These are phyloP conservation scores for Isurus oxyrinchus DNA, from an alignment of 2,113 vertebrate genomes.

Conservation along the genomic window DNA sequence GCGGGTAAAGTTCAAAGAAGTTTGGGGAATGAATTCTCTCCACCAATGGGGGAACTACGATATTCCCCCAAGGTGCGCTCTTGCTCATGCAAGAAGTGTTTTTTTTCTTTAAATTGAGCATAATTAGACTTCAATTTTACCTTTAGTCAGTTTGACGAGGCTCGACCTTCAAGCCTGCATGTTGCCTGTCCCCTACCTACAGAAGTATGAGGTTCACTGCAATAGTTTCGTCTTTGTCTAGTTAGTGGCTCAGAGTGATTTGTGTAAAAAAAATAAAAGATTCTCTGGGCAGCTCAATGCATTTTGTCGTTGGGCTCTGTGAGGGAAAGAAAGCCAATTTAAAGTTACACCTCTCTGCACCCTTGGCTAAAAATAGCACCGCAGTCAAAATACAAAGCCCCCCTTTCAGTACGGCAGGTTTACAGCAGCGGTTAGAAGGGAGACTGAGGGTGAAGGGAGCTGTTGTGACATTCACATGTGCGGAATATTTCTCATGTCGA, in stretches of 20 bases:
- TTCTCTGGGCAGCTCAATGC: not conserved
- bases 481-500: not conserved
- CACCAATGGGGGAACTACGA: not conserved
- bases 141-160: not conserved
- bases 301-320: not conserved
- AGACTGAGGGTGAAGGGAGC: not conserved
- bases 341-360: not conserved
- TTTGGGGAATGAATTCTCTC: not conserved
- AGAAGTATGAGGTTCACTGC: not conserved
- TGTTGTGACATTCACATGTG: not conserved
- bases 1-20: not conserved
- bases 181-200: not conserved
- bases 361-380: not conserved
- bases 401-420: not conserved
- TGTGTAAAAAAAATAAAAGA: not conserved
- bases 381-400: not conserved
- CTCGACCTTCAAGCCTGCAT: not conserved
- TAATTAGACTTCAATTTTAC: not conserved
- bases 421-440: not conserved
- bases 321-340: not conserved
- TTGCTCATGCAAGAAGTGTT: not conserved
- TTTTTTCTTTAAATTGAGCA: not conserved
- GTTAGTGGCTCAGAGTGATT: not conserved
- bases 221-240: not conserved
- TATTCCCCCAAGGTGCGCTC: too few relatives aligned